These are phyloP conservation scores for Magallana gigas DNA, from an alignment of 1,140 invertebrate genomes.

Conservation along the genomic window DNA sequence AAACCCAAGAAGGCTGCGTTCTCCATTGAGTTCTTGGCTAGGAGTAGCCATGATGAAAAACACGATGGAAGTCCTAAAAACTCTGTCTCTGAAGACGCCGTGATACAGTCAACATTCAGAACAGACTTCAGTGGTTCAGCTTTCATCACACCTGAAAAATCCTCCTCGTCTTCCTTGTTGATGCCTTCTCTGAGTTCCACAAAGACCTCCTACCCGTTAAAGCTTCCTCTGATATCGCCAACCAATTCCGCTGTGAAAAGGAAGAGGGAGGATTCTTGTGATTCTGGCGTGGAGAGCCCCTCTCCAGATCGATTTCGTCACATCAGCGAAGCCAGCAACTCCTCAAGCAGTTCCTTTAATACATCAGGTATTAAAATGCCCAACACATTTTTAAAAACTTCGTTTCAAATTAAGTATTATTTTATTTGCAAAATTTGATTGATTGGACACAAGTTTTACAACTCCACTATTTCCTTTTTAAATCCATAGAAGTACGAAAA, in stretches of 20 bases:
- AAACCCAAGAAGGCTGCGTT: slow-evolving; percentile 49
- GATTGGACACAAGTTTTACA: no score
- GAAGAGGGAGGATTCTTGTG: slow-evolving; percentile 30
- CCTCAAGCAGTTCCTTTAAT: neutral
- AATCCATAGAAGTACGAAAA: no score
- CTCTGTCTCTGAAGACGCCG: neutral
- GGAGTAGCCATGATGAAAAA: slow-evolving; percentile 48
- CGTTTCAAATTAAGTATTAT: no score
- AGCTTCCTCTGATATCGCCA: neutral
- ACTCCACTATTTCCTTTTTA: no score
- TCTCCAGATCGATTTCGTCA: slow-evolving; percentile 20
- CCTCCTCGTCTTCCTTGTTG: neutral
- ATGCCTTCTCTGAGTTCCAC: neutral
- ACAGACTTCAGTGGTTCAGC: neutral
- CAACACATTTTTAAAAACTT: no score
- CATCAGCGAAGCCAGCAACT: slow-evolving; percentile 21
- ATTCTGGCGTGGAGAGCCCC: slow-evolving; percentile 22
- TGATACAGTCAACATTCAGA: neutral
- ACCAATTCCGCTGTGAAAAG: slow-evolving; percentile 14
- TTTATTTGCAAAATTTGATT: no score
- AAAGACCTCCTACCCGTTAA: neutral
- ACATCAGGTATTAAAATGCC: neutral
- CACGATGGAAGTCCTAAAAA: neutral
- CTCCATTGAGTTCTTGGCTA: slow-evolving; percentile 52
- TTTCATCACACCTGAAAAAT: neutral